Percentiles rank a stretch among this genome's conserved stretches.
Evolutionary conservation across 2,797 vertebrate species (phyloP).

Genomic region (Knipowitschia caucasica): DNA sequence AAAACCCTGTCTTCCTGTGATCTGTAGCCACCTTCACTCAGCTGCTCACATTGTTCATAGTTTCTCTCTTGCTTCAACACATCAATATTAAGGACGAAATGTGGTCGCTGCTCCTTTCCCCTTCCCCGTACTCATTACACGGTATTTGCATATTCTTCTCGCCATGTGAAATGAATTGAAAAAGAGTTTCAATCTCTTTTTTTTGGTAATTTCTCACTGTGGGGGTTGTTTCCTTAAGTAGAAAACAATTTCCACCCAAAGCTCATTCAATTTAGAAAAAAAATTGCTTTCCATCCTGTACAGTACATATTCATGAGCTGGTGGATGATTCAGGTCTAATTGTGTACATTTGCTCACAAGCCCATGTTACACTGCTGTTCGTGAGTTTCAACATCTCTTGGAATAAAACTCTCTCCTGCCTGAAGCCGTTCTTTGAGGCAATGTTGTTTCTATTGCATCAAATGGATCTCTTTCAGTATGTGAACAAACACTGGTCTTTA

Average conservation of each 20-base stretch:
- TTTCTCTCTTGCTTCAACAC: not conserved
- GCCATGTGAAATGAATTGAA: constrained; percentile 68
- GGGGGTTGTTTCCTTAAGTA: constrained; percentile 64
- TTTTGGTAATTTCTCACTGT: constrained; percentile 68
- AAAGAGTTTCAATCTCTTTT: constrained; percentile 55
- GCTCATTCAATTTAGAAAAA: constrained; percentile 54
- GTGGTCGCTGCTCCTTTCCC: not conserved
- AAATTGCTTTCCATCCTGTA: constrained; percentile 23
- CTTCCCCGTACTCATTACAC: not conserved
- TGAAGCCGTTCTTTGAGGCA: constrained; percentile 43
- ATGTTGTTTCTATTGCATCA: constrained; percentile 45
- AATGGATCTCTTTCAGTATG: constrained; percentile 38
- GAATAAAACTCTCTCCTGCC: constrained; percentile 37
- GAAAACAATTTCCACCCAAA: constrained; percentile 65
- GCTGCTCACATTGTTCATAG: not conserved
- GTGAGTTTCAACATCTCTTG: not conserved
- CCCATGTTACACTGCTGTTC: not conserved
- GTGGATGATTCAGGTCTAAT: constrained; percentile 14
- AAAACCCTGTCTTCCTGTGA: too few relatives aligned
- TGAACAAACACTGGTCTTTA: constrained; percentile 21
- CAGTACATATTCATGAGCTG: constrained; percentile 3
- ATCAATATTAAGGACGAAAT: not conserved
- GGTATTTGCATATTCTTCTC: constrained; percentile 64
- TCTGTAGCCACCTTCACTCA: not conserved
- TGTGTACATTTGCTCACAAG: constrained; percentile 33